phyloP scores from a whole-genome alignment of 2,113 vertebrate species.

The Urocynchramus pylzowi region DNA sequence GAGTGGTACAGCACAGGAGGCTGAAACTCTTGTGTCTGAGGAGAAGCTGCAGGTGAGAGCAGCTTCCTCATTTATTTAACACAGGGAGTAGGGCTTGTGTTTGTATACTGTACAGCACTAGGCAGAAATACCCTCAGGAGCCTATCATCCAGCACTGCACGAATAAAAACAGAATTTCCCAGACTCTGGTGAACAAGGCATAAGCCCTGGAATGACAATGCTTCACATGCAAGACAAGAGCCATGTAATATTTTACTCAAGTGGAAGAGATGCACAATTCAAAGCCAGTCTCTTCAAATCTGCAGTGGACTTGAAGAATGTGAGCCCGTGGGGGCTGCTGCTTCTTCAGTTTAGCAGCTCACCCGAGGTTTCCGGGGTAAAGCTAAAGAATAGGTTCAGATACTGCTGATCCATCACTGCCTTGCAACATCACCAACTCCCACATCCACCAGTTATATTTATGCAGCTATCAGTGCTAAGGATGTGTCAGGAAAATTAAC shows the following conservation, averaged over 20 bases:
- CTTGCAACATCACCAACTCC: background rate
- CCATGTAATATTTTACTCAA: background rate
- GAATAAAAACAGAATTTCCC: background rate
- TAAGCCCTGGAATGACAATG: background rate
- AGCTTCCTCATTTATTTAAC: background rate
- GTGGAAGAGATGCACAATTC: background rate
- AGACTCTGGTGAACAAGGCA: background rate
- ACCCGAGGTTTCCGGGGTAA: background rate
- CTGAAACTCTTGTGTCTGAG: background rate
- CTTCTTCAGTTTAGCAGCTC: background rate
- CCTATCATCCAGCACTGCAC: background rate
- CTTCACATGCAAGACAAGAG: background rate
- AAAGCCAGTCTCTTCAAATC: background rate
- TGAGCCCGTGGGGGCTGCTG: background rate
- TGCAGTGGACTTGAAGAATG: background rate
- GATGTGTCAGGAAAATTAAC: background rate
- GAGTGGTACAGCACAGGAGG: background rate
- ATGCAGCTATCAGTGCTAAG: background rate
- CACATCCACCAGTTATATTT: background rate
- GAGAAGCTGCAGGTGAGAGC: background rate
- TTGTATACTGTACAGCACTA: background rate
- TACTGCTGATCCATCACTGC: background rate
- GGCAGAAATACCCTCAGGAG: background rate
- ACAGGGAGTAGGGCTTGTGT: background rate
- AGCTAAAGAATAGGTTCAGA: background rate